Conservation (phyloP, 1,140 invertebrate species). For the Lepidurus packardi region DNA sequence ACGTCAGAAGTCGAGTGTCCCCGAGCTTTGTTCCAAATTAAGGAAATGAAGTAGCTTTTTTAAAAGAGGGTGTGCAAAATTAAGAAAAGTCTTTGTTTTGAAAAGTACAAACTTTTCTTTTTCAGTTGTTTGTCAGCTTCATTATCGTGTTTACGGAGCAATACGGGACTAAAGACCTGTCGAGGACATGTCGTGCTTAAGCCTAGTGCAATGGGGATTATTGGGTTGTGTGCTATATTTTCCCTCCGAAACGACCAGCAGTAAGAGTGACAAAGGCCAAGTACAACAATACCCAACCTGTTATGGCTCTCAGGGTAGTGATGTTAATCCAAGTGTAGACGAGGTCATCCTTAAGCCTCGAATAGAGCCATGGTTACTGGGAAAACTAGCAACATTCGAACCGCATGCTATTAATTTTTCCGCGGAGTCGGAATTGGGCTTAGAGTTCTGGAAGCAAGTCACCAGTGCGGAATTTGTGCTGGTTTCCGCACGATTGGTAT, state of each 20-base stretch:
- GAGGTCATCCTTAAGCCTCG: background rate
- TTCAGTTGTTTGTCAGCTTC: too few species aligned
- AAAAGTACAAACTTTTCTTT: too few species aligned
- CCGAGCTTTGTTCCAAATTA: too few species aligned
- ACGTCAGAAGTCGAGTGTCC: too few species aligned
- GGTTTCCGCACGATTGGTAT: conserved; percentile 5
- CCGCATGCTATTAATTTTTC: background rate
- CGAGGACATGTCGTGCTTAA: too few species aligned
- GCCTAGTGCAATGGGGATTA: too few species aligned
- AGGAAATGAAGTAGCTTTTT: too few species aligned
- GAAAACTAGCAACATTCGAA: background rate
- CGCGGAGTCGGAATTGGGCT: background rate
- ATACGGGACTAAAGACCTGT: too few species aligned
- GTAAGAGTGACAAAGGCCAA: background rate
- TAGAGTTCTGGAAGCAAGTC: background rate
- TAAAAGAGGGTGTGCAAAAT: too few species aligned
- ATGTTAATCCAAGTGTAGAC: background rate
- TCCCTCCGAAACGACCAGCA: background rate
- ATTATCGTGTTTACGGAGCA: too few species aligned
- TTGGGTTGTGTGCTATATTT: too few species aligned
- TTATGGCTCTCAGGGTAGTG: background rate
- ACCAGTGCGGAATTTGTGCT: conserved; percentile 14
- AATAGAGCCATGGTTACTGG: background rate
- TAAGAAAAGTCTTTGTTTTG: too few species aligned
- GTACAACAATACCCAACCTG: background rate